Evolutionary conservation across 2,888 invertebrate species (phyloP).

Genomic region (Cerastoderma edule): DNA sequence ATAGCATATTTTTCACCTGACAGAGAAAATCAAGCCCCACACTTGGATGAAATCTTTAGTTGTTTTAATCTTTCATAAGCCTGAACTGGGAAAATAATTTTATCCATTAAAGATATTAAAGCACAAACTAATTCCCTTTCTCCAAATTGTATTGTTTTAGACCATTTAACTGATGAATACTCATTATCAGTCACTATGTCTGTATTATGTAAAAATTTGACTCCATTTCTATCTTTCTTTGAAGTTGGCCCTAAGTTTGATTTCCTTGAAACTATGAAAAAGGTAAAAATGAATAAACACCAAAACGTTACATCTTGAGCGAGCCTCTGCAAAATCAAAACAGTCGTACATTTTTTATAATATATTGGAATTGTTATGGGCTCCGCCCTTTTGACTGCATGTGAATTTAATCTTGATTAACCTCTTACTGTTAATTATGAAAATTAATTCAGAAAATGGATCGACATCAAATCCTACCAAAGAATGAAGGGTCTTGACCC

Average conservation of each 20-base stretch:
- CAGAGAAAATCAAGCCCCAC: too few relatives aligned
- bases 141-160: conserved; percentile 6
- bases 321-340: conserved; percentile 1
- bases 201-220: not conserved
- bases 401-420: conserved; percentile 7
- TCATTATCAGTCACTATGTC: not conserved
- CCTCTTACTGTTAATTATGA: conserved; percentile 18
- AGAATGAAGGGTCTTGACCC: conserved; percentile 24
- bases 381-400: not conserved
- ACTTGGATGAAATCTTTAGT: too few relatives aligned
- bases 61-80: too few relatives aligned
- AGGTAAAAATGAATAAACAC: conserved; percentile 19
- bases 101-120: not conserved
- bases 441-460: conserved; percentile 18
- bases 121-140: not conserved
- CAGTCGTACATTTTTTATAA: not conserved
- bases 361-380: conserved; percentile 1
- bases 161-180: not conserved
- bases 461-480: not conserved
- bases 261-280: conserved; percentile 7
- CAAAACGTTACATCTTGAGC: not conserved
- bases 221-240: not conserved
- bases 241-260: not conserved
- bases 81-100: too few relatives aligned
- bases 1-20: too few relatives aligned